Base-by-base conservation (phyloP, 2,888 invertebrate species). In the Pemphredon lugubris region DNA sequence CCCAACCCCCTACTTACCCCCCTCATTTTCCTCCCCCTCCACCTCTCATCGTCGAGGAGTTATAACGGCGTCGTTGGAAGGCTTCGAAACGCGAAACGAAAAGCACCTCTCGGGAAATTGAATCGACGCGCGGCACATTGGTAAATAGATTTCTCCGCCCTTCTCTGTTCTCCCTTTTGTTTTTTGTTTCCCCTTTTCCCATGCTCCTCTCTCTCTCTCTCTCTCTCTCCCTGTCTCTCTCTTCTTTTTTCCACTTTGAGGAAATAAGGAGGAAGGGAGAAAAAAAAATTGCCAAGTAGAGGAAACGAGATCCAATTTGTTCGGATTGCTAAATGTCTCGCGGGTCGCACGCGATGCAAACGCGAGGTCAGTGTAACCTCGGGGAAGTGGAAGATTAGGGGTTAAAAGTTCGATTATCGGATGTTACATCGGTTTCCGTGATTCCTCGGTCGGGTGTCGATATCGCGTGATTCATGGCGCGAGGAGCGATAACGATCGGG, bases 41-140 rank as follows among this genome's bases (percentile, higher is more conserved):
- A 37, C 21, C 65, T 40, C 23, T 57, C 32, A 37, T 18, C 39
- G 14, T 34, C 26, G 53, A 48, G 57, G 50, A 59, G 72, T 65
- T 60, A 70, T 55, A 70, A 65, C 73, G 53, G 59, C 59, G 66
- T 74, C 58, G 76, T 77, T 65, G 47, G 51, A 48, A 59, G 71
- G 48, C 67, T 74, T 77, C 74, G 64, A 71, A 77, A 75, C 74
- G 75, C 66, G 74, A 58, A 71, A 73, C 67, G 74, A 68, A 73
- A 53, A 74, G 60, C 70, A 65, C 71, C 77, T 53, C 71, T 48
- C 64, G 65, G 77, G 67, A 77, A 77, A 77, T 77, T 77, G 77
- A 72, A 77, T 77, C 77, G 77, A 68, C 60, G 77, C 73, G 60
- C 71, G 54, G 55, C 64, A 47, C 67, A 18, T 74, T 54, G 61